phyloP scores from a whole-genome alignment of 2,797 vertebrate genomes.

The Thamnophis elegans region DNA sequence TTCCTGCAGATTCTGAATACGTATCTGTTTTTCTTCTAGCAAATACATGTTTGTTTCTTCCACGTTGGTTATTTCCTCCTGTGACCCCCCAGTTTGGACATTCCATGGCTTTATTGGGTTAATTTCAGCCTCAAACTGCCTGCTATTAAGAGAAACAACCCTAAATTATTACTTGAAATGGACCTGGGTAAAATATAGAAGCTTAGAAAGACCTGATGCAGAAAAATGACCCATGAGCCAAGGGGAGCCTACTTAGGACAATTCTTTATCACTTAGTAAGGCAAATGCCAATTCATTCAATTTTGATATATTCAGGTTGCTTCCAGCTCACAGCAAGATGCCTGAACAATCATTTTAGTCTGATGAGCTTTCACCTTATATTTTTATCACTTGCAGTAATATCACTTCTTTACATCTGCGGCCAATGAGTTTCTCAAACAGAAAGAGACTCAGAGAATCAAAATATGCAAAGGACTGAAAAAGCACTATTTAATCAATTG shows the following conservation, averaged over 20 bases:
- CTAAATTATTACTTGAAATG: neutral
- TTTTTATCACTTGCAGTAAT: neutral
- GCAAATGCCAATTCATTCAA: neutral
- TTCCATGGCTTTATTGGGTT: neutral
- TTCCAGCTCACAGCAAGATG: neutral
- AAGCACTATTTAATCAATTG: neutral
- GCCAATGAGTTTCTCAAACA: neutral
- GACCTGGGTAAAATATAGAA: neutral
- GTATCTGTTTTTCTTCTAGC: slow-evolving; percentile 39
- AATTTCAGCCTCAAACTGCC: slow-evolving; percentile 39
- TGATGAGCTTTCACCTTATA: neutral
- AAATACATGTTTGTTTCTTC: slow-evolving; percentile 40
- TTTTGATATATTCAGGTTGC: neutral
- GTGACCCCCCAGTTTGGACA: slow-evolving; percentile 17
- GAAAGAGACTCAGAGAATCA: neutral
- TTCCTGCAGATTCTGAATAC: slow-evolving; percentile 60
- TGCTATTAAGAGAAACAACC: slow-evolving; percentile 24
- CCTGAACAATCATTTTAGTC: neutral
- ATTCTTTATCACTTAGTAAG: neutral
- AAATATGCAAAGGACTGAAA: neutral
- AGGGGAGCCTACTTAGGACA: neutral
- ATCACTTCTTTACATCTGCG: neutral
- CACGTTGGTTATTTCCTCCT: slow-evolving; percentile 23
- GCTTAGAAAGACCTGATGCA: neutral
- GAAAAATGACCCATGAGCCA: neutral